Percentiles rank a stretch among this genome's conserved stretches.
phyloP scores from a whole-genome alignment of 2,888 invertebrate species.

The Cremastobaeus sp. region DNA sequence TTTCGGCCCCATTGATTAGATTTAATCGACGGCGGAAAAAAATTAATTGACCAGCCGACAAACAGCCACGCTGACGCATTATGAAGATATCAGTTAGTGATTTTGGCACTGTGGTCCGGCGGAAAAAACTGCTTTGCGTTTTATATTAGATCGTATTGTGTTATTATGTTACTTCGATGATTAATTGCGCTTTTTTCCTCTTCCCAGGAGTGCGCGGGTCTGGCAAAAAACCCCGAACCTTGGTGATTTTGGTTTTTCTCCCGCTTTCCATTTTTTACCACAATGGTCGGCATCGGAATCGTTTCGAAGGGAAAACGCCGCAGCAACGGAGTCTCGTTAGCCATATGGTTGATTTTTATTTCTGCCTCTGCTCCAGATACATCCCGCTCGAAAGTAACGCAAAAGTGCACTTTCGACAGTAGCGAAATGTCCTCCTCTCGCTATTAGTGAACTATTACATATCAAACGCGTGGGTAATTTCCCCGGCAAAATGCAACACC shows the following conservation, averaged over 20 bases:
- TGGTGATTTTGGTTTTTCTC: slow-evolving; percentile 13
- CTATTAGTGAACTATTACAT: no score
- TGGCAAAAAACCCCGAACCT: slow-evolving; percentile 8
- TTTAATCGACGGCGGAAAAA: slow-evolving; percentile 45
- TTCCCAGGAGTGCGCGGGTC: background rate
- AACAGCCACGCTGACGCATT: slow-evolving; percentile 1
- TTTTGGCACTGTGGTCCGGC: slow-evolving; percentile 29
- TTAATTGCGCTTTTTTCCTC: slow-evolving; percentile 30
- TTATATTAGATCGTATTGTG: slow-evolving; percentile 20
- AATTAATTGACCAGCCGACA: slow-evolving; percentile 39
- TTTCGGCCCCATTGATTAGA: slow-evolving; percentile 39
- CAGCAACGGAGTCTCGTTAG: slow-evolving; percentile 50
- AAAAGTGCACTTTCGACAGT: no score
- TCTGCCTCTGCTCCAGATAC: slow-evolving; percentile 27
- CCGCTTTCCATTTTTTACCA: slow-evolving; percentile 40
- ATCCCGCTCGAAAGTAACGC: no score
- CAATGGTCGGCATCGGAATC: slow-evolving; percentile 9
- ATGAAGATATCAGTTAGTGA: slow-evolving; percentile 55
- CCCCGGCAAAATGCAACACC: no score
- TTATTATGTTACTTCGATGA: slow-evolving; percentile 38
- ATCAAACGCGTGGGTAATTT: no score
- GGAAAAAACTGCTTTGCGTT: slow-evolving; percentile 44
- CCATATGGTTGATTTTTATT: slow-evolving; percentile 46
- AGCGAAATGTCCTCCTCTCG: no score
- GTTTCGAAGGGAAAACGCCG: slow-evolving; percentile 28